These are phyloP conservation scores for Drosophila parthenogenetica DNA, from an alignment of 2,888 invertebrate species.

Conservation along the genomic window DNA sequence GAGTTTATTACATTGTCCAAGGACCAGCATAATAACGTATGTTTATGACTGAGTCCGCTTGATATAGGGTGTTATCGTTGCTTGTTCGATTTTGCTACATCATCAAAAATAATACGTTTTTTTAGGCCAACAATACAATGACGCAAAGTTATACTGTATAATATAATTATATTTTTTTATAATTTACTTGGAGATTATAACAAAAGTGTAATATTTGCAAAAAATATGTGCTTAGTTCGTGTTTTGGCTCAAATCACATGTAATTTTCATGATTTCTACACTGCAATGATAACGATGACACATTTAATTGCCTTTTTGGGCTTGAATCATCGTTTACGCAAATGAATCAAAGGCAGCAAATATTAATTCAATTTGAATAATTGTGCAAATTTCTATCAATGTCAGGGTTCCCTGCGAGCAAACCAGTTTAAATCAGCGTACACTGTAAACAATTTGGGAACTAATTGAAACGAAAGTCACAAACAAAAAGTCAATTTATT, in stretches of 20 bases:
- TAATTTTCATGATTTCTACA: neutral
- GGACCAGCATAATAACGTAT: constrained; percentile 27
- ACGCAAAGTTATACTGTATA: neutral
- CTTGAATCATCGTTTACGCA: constrained; percentile 49
- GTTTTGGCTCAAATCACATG: neutral
- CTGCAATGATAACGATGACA: constrained; percentile 25
- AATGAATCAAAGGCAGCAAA: constrained; percentile 52
- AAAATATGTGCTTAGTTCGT: neutral
- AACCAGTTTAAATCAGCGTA: constrained; percentile 42
- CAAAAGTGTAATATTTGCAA: constrained; percentile 10
- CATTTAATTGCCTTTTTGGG: constrained; percentile 43
- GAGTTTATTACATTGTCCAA: constrained; percentile 45
- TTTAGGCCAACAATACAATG: neutral
- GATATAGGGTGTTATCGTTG: neutral
- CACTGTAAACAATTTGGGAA: neutral
- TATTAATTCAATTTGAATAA: constrained; percentile 71
- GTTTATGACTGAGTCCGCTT: constrained; percentile 20
- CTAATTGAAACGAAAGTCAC: neutral
- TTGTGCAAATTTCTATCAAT: constrained; percentile 54
- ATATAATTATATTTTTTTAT: too few relatives aligned
- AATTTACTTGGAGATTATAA: constrained; percentile 2
- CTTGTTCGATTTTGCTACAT: constrained; percentile 27
- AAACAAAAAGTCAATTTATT: too few relatives aligned
- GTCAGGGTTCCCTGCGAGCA: constrained; percentile 32
- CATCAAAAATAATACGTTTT: constrained; percentile 24